These are phyloP conservation scores for Nephrotoma flavescens DNA, from an alignment of 2,888 invertebrate species.

Conservation along the genomic window DNA sequence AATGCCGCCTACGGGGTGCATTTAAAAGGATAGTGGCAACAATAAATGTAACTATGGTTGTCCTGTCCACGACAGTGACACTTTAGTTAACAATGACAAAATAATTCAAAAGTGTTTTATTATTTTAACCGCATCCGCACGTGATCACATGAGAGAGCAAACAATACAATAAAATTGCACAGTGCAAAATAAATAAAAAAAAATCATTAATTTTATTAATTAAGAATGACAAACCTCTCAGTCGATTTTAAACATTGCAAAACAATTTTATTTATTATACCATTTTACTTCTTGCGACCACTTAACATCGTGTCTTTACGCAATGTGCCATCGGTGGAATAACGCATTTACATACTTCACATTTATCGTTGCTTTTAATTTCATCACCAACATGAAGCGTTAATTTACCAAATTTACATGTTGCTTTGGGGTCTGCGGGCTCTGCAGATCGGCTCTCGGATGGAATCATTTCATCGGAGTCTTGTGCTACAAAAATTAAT, in stretches of 20 bases:
- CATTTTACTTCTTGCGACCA: neutral
- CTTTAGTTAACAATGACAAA: too few relatives aligned
- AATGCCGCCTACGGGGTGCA: too few relatives aligned
- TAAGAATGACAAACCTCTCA: too few relatives aligned
- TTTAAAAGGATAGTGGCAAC: too few relatives aligned
- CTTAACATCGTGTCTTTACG: constrained; percentile 10
- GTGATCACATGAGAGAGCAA: too few relatives aligned
- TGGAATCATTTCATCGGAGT: neutral
- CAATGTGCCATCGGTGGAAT: constrained; percentile 37
- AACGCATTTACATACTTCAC: constrained; percentile 32
- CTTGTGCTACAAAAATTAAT: neutral
- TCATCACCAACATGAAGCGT: constrained; percentile 34
- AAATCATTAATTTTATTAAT: neutral
- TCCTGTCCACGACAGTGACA: too few relatives aligned
- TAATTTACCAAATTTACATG: constrained; percentile 33
- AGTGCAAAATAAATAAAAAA: neutral
- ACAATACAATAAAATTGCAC: neutral
- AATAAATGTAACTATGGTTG: too few relatives aligned
- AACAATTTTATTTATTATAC: neutral
- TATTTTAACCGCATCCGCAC: too few relatives aligned
- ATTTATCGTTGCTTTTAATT: constrained; percentile 29
- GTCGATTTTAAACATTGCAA: neutral
- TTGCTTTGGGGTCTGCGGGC: constrained; percentile 8
- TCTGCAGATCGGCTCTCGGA: neutral
- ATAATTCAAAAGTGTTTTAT: neutral